Conservation (phyloP, 2,888 invertebrate genomes). For the Xestia rhomboidea region DNA sequence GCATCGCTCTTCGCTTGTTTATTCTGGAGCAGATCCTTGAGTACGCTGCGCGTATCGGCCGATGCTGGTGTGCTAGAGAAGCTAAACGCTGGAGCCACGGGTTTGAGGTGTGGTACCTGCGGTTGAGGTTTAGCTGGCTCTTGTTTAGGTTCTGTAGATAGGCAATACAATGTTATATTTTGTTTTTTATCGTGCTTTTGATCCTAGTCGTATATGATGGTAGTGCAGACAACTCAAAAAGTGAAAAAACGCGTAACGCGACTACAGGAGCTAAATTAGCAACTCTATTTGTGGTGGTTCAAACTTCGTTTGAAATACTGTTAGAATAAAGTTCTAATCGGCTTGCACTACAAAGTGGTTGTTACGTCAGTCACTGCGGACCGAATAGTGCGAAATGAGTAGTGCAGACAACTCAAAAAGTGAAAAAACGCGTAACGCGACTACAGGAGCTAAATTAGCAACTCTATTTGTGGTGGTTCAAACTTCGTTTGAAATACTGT, state of each 20-base stretch:
- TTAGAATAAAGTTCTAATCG: too few relatives aligned
- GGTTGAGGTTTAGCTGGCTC: slow-evolving; percentile 65
- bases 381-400: too few relatives aligned
- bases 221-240: background rate
- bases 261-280: too few relatives aligned
- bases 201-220: background rate
- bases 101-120: slow-evolving; percentile 46
- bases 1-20: slow-evolving; percentile 76
- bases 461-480: too few relatives aligned
- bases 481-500: too few relatives aligned
- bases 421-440: too few relatives aligned
- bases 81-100: slow-evolving; percentile 51
- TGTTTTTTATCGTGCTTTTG: background rate
- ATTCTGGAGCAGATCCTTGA: slow-evolving; percentile 80
- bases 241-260: background rate
- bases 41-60: slow-evolving; percentile 74
- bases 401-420: too few relatives aligned
- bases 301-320: too few relatives aligned
- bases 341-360: too few relatives aligned
- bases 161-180: background rate
- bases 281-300: too few relatives aligned
- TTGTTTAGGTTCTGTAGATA: slow-evolving; percentile 63
- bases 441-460: too few relatives aligned
- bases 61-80: slow-evolving; percentile 60
- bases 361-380: too few relatives aligned